Percentiles rank a stretch among this genome's conserved stretches.
Evolutionary conservation across 2,888 invertebrate genomes (phyloP).

Genomic region (Clistopyga incitator): DNA sequence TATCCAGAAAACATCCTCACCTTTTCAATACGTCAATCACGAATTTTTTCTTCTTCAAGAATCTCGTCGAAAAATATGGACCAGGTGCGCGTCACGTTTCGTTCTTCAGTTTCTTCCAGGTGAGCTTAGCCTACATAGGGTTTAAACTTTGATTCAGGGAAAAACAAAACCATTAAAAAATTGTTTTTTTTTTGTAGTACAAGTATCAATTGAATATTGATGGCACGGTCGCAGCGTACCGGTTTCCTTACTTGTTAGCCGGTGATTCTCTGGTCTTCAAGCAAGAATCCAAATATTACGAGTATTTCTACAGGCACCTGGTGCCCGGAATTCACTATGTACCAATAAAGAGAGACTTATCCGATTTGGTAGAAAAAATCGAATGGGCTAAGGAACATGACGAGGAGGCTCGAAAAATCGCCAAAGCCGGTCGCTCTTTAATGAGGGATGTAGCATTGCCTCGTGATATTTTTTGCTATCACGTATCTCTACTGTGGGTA

Average conservation of each 20-base stretch:
- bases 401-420: constrained; percentile 88
- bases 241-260: constrained; percentile 95
- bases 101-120: constrained; percentile 97
- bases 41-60: constrained; percentile 97
- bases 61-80: constrained; percentile 93
- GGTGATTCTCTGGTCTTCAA: constrained; percentile 96
- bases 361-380: constrained; percentile 92
- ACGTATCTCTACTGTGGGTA: constrained; percentile 89
- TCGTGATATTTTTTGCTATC: constrained; percentile 94
- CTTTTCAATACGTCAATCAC: constrained; percentile 96
- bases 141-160: background rate
- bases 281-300: constrained; percentile 97
- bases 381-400: constrained; percentile 92
- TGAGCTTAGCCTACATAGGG: constrained; percentile 83
- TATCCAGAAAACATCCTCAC: constrained; percentile 91
- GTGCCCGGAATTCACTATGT: constrained; percentile 93
- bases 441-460: constrained; percentile 92
- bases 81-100: constrained; percentile 93
- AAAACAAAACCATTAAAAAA: constrained; percentile 40
- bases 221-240: constrained; percentile 98
- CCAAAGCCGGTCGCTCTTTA: constrained; percentile 89
- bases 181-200: constrained; percentile 88
- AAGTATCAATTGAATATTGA: constrained; percentile 98
- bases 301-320: constrained; percentile 95
- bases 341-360: constrained; percentile 92